Percentiles rank a stretch among this genome's conserved stretches.
Evolutionary conservation across 2,113 vertebrate genomes (phyloP).

Genomic region (Trachemys scripta): DNA sequence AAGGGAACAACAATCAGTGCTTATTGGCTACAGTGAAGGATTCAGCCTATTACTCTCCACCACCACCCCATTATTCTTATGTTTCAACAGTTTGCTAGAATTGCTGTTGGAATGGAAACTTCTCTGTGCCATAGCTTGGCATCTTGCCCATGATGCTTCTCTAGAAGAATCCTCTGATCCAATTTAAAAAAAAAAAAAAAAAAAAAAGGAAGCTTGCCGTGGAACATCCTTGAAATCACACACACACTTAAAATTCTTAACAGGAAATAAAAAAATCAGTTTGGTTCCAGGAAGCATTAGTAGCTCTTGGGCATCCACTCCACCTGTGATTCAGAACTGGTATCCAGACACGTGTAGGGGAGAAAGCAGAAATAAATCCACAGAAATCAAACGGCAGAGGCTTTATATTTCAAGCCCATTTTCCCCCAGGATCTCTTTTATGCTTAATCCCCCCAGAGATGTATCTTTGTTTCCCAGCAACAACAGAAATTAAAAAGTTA

Average conservation of each 20-base stretch:
- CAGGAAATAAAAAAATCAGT: neutral
- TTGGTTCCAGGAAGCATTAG: neutral
- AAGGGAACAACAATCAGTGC: neutral
- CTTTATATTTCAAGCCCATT: neutral
- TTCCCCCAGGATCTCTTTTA: neutral
- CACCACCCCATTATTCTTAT: neutral
- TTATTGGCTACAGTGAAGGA: neutral
- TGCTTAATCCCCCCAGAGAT: neutral
- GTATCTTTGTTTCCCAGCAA: neutral
- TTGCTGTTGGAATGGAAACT: neutral
- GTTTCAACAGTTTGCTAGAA: neutral
- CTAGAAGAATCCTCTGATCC: neutral
- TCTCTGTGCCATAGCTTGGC: neutral
- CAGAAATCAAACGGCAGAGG: neutral
- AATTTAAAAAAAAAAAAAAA: neutral
- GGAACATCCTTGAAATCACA: neutral
- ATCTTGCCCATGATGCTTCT: neutral
- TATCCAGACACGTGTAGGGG: neutral
- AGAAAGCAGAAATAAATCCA: neutral
- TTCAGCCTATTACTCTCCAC: neutral
- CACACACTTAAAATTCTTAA: neutral
- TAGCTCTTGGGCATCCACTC: neutral
- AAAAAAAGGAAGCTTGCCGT: neutral
- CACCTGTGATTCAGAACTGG: neutral
- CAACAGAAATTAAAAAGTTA: neutral